phyloP scores from a whole-genome alignment of 2,113 vertebrate species.

The Ceuthmochares aereus region DNA sequence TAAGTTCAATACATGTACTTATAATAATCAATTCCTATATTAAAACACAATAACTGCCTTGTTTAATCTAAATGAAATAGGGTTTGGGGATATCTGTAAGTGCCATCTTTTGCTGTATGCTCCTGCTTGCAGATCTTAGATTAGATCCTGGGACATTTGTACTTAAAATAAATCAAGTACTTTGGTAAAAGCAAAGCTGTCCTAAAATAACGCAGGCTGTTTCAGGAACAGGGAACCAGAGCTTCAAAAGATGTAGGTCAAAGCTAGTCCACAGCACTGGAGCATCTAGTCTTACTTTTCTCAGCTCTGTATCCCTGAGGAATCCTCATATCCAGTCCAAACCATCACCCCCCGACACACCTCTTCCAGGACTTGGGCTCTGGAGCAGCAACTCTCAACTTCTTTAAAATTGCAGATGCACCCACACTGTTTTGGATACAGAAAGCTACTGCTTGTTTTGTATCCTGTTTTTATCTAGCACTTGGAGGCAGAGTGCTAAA shows the following conservation, averaged over 20 bases:
- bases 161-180: not conserved
- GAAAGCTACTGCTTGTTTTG: not conserved
- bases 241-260: not conserved
- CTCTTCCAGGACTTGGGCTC: not conserved
- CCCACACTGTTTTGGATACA: not conserved
- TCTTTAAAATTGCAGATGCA: not conserved
- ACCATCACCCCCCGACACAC: not conserved
- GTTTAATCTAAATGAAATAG: slow-evolving; percentile 58
- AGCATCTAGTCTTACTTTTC: not conserved
- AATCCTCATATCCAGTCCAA: not conserved
- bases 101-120: not conserved
- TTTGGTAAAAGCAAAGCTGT: not conserved
- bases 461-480: not conserved
- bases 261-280: not conserved
- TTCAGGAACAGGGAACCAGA: not conserved
- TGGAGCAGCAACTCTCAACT: not conserved
- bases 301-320: not conserved
- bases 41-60: slow-evolving; percentile 66
- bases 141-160: not conserved
- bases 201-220: not conserved
- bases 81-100: not conserved
- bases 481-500: slow-evolving; percentile 19
- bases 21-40: slow-evolving; percentile 73
- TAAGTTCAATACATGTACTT: slow-evolving; percentile 70
- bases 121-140: slow-evolving; percentile 1